Evolutionary conservation across 2,888 invertebrate genomes (phyloP).

Genomic region (Folsomia candida): DNA sequence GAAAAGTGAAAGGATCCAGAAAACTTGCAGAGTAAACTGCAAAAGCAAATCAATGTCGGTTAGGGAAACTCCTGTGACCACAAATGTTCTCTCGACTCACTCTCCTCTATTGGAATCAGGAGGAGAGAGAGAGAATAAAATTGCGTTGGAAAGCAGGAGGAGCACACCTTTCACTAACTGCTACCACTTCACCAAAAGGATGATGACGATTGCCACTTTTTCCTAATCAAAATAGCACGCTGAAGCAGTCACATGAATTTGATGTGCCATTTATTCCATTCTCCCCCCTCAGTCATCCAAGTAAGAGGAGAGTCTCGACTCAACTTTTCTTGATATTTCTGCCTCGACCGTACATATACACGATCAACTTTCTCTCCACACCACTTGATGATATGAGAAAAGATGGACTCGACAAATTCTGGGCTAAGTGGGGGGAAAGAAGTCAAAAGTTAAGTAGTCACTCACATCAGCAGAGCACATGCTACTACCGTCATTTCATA

Average conservation of each 20-base stretch:
- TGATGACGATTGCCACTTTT: conserved; percentile 8
- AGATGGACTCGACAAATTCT: no score
- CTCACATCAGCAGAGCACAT: not conserved
- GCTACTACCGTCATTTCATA: not conserved
- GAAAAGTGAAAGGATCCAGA: not conserved
- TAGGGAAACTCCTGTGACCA: not conserved
- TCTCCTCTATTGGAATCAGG: not conserved
- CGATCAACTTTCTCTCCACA: no score
- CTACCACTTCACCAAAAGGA: not conserved
- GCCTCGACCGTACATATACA: no score
- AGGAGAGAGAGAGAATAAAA: not conserved
- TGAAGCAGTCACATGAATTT: conserved; percentile 2
- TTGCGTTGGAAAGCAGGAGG: not conserved
- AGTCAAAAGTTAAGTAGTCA: not conserved
- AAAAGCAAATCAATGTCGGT: not conserved
- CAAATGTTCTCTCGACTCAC: not conserved
- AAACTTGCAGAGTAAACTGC: not conserved
- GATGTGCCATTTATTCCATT: not conserved
- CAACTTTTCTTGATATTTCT: no score
- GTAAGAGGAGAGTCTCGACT: not conserved
- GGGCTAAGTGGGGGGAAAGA: no score
- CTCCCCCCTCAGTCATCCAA: not conserved
- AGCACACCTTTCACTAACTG: not conserved
- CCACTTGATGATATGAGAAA: not conserved
- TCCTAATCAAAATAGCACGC: conserved; percentile 4